Conservation (phyloP, 1,140 invertebrate species). For the Eumeta japonica region DNA sequence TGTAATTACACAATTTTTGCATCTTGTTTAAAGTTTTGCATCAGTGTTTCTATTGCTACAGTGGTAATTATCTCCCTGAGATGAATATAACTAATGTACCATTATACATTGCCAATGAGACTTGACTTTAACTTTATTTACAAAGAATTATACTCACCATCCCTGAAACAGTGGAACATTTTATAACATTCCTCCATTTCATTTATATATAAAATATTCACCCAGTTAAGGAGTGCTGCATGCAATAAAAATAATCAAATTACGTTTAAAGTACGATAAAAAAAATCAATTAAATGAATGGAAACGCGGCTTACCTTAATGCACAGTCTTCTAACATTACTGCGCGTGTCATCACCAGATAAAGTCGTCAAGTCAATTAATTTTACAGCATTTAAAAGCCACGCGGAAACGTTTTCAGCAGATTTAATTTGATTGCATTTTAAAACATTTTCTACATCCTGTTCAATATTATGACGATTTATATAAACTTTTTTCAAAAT, state of each 20-base stretch:
- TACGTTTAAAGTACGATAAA: constrained; percentile 2
- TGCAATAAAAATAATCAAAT: constrained; percentile 15
- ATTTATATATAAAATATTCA: too few relatives aligned
- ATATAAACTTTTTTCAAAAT: constrained; percentile 61
- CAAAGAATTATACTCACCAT: too few relatives aligned
- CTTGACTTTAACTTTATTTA: too few relatives aligned
- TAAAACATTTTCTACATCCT: constrained; percentile 50
- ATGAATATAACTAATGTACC: too few relatives aligned
- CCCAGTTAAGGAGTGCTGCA: too few relatives aligned
- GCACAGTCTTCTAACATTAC: constrained; percentile 80
- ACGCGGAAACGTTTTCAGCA: constrained; percentile 65
- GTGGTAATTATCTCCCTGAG: too few relatives aligned
- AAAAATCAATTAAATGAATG: constrained; percentile 4
- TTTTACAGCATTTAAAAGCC: constrained; percentile 78
- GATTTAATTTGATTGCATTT: constrained; percentile 27
- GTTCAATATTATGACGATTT: constrained; percentile 62
- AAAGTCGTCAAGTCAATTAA: constrained; percentile 93
- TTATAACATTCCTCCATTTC: too few relatives aligned
- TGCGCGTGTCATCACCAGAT: constrained; percentile 81
- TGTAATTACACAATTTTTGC: too few relatives aligned
- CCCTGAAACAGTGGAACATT: too few relatives aligned
- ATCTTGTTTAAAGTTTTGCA: too few relatives aligned
- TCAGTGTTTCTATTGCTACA: too few relatives aligned
- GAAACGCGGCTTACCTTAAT: constrained; percentile 63
- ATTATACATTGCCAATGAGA: too few relatives aligned